phyloP scores from a whole-genome alignment of 2,113 vertebrate genomes.

The Etia nguti region DNA sequence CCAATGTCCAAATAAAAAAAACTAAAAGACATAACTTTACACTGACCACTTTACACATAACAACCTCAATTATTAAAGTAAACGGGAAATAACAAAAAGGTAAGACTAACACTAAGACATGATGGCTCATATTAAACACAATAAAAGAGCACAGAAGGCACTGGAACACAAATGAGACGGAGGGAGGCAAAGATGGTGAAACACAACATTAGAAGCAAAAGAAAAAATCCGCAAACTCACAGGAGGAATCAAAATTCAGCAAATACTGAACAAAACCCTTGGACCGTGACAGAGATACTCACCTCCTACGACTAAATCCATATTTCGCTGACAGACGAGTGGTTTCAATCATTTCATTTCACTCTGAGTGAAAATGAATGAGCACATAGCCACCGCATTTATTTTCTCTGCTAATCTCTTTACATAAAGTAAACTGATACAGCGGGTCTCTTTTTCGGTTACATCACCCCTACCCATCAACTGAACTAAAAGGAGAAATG shows the following conservation, averaged over 20 bases:
- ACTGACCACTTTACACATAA: neutral
- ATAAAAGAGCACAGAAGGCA: neutral
- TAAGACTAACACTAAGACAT: neutral
- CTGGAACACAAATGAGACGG: neutral
- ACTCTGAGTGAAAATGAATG: neutral
- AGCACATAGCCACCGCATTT: neutral
- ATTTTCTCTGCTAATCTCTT: neutral
- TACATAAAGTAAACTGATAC: neutral
- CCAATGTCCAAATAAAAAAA: neutral
- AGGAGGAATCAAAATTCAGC: neutral
- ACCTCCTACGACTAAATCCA: neutral
- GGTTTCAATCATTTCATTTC: neutral
- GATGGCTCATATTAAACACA: accelerated
- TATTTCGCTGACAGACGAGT: neutral
- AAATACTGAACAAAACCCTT: accelerated
- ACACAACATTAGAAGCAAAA: neutral
- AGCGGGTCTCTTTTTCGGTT: neutral
- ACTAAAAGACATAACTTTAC: neutral
- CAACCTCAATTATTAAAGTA: neutral
- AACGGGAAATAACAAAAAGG: neutral
- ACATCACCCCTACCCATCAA: neutral
- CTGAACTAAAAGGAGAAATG: neutral
- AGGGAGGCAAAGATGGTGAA: neutral
- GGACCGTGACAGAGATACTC: accelerated
- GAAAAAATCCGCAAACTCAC: neutral